phyloP scores from a whole-genome alignment of 1,140 invertebrate species.

The Subanguina moxae region DNA sequence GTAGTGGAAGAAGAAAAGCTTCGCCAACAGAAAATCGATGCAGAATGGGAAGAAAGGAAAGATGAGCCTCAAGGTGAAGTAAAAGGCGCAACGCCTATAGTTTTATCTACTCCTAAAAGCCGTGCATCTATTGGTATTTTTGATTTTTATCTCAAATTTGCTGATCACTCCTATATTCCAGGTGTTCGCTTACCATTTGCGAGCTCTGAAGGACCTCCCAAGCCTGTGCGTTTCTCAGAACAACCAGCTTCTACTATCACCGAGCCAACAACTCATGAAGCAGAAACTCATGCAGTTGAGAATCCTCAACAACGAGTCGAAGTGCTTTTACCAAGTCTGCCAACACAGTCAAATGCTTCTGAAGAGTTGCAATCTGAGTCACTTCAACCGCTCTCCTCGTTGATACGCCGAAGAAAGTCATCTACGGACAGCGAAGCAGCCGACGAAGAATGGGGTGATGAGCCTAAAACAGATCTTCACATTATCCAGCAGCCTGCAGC shows the following conservation, averaged over 20 bases:
- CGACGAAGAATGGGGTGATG: conserved; percentile 14
- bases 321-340: background rate
- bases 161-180: background rate
- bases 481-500: background rate
- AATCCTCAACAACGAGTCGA: too few relatives aligned
- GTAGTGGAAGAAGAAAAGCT: conserved; percentile 61
- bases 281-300: background rate
- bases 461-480: background rate
- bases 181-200: conserved; percentile 40
- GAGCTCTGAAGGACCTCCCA: background rate
- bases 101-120: background rate
- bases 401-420: conserved; percentile 16
- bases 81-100: background rate
- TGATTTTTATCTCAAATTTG: too few relatives aligned
- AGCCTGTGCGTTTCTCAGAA: conserved; percentile 19
- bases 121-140: conserved; percentile 19
- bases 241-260: conserved; percentile 15
- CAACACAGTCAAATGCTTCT: background rate
- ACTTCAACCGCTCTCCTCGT: background rate
- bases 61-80: conserved; percentile 40
- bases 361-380: background rate
- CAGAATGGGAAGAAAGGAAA: conserved; percentile 40
- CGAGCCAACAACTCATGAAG: background rate
- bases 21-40: conserved; percentile 35
- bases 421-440: conserved; percentile 20